Percentiles rank a stretch among this genome's conserved stretches.
Conservation (phyloP, 2,888 invertebrate genomes). For the Lampropteryx suffumata region DNA sequence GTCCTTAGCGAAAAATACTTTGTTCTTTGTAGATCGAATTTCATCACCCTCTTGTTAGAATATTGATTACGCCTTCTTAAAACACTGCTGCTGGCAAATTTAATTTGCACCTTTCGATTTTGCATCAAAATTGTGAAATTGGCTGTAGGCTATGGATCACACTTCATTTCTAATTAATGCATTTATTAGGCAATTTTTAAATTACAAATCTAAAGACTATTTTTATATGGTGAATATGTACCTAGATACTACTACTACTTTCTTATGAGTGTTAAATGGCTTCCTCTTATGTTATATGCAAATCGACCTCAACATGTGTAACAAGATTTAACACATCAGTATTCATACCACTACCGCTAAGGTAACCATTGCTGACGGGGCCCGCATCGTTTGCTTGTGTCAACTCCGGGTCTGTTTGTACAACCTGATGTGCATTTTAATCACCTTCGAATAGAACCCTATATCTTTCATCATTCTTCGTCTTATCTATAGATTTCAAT, state of each 20-base stretch:
- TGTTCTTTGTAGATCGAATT: constrained; percentile 49
- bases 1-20: constrained; percentile 45
- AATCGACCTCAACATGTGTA: constrained; percentile 42
- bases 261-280: constrained; percentile 32
- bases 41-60: constrained; percentile 28
- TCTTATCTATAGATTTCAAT: constrained; percentile 23
- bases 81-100: neutral
- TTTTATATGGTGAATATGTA: too few relatives aligned
- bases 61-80: constrained; percentile 17
- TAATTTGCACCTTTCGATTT: constrained; percentile 32
- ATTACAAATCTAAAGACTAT: too few relatives aligned
- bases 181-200: constrained; percentile 8
- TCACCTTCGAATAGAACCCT: constrained; percentile 40
- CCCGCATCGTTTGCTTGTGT: constrained; percentile 67
- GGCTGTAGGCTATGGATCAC: constrained; percentile 8
- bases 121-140: constrained; percentile 11
- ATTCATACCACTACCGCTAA: constrained; percentile 49
- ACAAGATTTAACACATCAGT: constrained; percentile 49
- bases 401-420: constrained; percentile 58
- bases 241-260: too few relatives aligned
- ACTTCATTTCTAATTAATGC: constrained; percentile 26
- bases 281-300: constrained; percentile 38
- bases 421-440: constrained; percentile 63
- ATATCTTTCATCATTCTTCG: constrained; percentile 18
- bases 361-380: constrained; percentile 49